Evolutionary conservation across 2,113 vertebrate genomes (phyloP).

Genomic region (Natator depressus): DNA sequence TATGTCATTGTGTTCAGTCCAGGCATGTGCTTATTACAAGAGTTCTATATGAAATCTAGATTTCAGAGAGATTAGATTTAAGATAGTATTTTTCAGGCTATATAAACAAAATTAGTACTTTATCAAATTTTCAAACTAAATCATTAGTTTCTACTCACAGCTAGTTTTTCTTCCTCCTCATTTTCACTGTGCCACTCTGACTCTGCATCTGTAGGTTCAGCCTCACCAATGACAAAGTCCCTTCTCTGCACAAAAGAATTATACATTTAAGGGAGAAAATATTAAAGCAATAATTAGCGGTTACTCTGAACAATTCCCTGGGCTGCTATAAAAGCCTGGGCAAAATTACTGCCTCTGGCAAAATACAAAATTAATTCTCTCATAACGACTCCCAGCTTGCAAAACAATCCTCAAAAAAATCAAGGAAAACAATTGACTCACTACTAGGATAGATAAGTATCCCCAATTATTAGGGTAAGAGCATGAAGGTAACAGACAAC

Average conservation of each 20-base stretch:
- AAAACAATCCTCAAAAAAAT: background rate
- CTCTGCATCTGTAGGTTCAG: conserved; percentile 94
- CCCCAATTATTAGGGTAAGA: background rate
- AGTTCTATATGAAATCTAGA: background rate
- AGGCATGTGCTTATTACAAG: background rate
- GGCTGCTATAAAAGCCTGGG: background rate
- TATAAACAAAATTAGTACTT: background rate
- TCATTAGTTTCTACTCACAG: conserved; percentile 82
- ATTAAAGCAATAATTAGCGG: background rate
- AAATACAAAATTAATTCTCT: background rate
- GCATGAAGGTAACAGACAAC: background rate
- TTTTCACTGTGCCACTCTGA: conserved; percentile 94
- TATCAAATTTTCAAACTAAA: background rate
- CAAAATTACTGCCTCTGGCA: background rate
- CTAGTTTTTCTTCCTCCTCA: conserved; percentile 93
- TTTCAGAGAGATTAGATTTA: background rate
- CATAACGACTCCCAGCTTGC: background rate
- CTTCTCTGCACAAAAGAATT: conserved; percentile 82
- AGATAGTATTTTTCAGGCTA: background rate
- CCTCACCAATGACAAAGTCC: conserved; percentile 88
- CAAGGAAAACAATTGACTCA: background rate
- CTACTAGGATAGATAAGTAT: background rate
- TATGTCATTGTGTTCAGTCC: background rate
- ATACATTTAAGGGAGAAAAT: background rate
- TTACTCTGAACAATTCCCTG: background rate